Percentiles rank a stretch among this genome's conserved stretches.
These are phyloP conservation scores for Sialia sialis DNA, from an alignment of 2,113 vertebrate species.

Conservation along the genomic window DNA sequence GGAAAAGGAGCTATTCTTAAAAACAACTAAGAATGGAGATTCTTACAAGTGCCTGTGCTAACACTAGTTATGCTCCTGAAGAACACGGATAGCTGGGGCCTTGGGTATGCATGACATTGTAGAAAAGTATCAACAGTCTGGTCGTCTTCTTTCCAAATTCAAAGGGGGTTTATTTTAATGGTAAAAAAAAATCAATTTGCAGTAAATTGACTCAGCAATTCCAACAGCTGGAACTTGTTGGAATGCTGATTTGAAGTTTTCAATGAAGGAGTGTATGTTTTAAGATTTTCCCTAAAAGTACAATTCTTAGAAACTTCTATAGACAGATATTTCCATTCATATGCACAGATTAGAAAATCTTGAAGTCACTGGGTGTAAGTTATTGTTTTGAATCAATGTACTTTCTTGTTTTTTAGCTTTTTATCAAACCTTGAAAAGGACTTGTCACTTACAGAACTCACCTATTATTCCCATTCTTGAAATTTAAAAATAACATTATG, in stretches of 20 bases:
- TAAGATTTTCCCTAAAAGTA: neutral
- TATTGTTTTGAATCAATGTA: constrained; percentile 10
- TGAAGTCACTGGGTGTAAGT: neutral
- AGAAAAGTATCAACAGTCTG: neutral
- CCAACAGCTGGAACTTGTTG: neutral
- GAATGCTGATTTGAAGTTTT: neutral
- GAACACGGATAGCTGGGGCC: neutral
- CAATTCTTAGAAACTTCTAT: neutral
- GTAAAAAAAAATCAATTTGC: neutral
- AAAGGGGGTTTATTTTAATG: neutral
- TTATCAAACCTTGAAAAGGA: constrained; percentile 7
- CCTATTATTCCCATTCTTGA: neutral
- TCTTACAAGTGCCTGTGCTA: neutral
- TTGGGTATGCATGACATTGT: neutral
- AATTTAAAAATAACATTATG: constrained; percentile 6
- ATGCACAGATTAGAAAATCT: neutral
- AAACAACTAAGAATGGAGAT: neutral
- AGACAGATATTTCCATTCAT: neutral
- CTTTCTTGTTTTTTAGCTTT: neutral
- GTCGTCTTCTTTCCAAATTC: neutral
- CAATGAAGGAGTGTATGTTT: neutral
- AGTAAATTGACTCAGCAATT: neutral
- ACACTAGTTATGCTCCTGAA: neutral
- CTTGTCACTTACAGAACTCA: neutral
- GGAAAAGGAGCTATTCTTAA: neutral